Conservation (phyloP, 2,113 vertebrate species). For the Cichladusa arquata region DNA sequence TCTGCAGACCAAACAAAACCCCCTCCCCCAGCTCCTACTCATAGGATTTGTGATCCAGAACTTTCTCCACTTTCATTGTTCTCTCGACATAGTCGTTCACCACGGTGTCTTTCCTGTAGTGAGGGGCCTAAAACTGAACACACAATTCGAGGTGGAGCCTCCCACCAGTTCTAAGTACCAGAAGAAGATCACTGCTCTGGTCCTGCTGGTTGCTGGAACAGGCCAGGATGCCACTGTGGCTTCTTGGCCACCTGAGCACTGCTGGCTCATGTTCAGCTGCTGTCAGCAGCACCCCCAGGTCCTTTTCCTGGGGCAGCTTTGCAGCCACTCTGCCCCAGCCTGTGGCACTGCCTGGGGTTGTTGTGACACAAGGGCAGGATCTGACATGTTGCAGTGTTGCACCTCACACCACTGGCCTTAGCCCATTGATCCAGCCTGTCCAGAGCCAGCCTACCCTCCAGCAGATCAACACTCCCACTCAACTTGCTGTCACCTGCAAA, state of each 20-base stretch:
- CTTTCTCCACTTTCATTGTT: background rate
- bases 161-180: too few species aligned
- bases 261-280: background rate
- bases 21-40: fast-evolving
- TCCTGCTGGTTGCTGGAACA: background rate
- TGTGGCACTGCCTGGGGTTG: background rate
- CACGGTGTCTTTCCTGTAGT: background rate
- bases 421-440: too few species aligned
- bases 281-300: background rate
- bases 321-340: background rate
- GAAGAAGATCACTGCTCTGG: background rate
- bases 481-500: background rate
- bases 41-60: background rate
- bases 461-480: background rate
- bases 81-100: background rate
- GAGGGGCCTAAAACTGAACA: background rate
- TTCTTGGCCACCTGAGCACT: background rate
- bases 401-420: fast-evolving
- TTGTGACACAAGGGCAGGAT: background rate
- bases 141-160: too few species aligned
- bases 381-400: background rate
- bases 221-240: background rate
- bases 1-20: too few species aligned
- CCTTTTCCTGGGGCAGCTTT: background rate
- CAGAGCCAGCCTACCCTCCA: too few species aligned